Base-by-base conservation (phyloP, 2,888 invertebrate species). In the Lathronympha strigana region DNA sequence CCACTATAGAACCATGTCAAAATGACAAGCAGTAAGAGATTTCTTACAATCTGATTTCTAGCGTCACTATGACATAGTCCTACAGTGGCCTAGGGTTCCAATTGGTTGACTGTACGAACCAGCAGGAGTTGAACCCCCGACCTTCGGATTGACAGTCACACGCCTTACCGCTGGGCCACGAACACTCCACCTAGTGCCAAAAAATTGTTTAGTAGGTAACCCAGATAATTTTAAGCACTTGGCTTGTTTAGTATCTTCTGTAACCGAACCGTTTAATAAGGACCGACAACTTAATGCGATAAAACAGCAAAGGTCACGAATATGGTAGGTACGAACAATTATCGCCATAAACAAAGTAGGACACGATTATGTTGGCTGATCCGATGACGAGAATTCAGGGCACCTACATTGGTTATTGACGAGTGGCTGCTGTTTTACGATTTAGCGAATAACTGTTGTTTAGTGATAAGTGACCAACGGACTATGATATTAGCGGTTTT, bases 311-410 rank as follows among this genome's bases (percentile, higher is more conserved):
- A 45, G 43, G 43, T 43, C 43, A 19, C 19, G 43, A n/a, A 21
- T 43, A 43, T 57, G 55, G 43, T 45, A n/a, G 55, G 43, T 45
- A n/a, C 13, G 19, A 31, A 57, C 28, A 19, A 40, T 33, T 45
- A 62, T 55, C 31, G 58, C 58, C 47, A 60, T 49, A 33, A 17
- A 36, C 9, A 28, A 57, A 49, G 19, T 58, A 45, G 57, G 43
- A 9, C 57, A 28, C 43, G 13, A 19, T 57, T 57, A 43, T 45
- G 43, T 31, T 36, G 31, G 25, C 40, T 43, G 43, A 31, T 55
- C 17, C 3, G 28, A 33, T n/a, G 1, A 13, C 40, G 25, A 11
- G 19, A 45, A 57, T 43, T 43, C 43, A 45, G 57, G 31, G 13
- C 57, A 43, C 55, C 51, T 33, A 36, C 21, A 25, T n/a, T 25